phyloP scores from a whole-genome alignment of 2,113 vertebrate species.

The Heteronetta atricapilla region DNA sequence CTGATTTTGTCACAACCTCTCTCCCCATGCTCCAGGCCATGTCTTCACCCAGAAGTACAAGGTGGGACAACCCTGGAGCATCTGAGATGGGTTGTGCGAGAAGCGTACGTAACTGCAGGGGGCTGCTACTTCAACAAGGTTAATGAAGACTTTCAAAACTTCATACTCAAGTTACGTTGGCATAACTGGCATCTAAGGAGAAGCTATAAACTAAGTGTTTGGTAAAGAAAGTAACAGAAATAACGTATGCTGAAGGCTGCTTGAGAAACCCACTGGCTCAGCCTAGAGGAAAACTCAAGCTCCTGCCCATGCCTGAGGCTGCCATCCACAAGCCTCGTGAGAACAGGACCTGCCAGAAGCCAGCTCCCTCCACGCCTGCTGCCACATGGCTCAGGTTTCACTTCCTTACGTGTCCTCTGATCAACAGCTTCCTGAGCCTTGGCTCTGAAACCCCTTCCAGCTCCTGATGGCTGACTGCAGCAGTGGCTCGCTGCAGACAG shows the following conservation, averaged over 20 bases:
- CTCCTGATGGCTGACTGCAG: not conserved
- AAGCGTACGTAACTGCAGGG: rapidly evolving
- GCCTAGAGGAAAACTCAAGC: not conserved
- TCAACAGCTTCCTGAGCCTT: not conserved
- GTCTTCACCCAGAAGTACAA: not conserved
- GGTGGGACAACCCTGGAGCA: rapidly evolving
- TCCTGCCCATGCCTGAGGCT: not conserved
- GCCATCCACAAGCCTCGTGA: not conserved
- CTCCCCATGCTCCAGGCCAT: not conserved
- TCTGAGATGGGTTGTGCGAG: rapidly evolving
- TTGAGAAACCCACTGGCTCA: not conserved
- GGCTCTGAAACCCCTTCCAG: not conserved
- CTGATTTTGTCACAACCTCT: not conserved
- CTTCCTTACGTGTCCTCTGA: not conserved
- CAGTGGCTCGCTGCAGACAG: rapidly evolving
- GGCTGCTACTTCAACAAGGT: not conserved
- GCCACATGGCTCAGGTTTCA: rapidly evolving
- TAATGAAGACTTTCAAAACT: not conserved
- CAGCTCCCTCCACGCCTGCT: not conserved
- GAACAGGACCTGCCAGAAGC: rapidly evolving
- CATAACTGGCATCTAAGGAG: not conserved
- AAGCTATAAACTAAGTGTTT: not conserved
- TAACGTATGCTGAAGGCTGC: not conserved
- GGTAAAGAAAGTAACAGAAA: not conserved
- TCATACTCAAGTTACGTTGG: not conserved